Percentiles rank a stretch among this genome's conserved stretches.
These are phyloP conservation scores for Venturia canescens DNA, from an alignment of 1,140 invertebrate genomes.

Conservation along the genomic window DNA sequence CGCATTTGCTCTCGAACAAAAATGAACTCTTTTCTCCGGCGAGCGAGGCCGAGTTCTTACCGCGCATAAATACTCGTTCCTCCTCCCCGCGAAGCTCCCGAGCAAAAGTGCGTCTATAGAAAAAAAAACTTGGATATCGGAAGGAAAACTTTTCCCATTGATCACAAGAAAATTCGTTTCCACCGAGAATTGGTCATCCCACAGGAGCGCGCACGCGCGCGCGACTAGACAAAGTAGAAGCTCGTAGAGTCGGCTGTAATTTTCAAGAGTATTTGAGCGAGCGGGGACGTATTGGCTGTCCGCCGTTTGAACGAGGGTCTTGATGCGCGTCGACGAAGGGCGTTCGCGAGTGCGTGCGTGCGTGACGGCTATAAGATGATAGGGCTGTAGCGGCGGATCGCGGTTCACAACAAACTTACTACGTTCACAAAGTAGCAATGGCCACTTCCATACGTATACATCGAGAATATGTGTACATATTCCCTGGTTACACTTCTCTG, in stretches of 20 bases:
- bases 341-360: conserved; percentile 48
- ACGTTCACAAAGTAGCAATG: conserved; percentile 23
- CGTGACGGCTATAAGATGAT: conserved; percentile 42
- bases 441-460: conserved; percentile 15
- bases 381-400: conserved; percentile 16
- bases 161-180: too few species aligned
- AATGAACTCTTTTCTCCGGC: too few species aligned
- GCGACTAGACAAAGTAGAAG: neutral
- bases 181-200: too few species aligned
- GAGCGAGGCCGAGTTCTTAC: too few species aligned
- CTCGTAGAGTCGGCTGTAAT: neutral
- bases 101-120: too few species aligned
- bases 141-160: too few species aligned
- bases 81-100: too few species aligned
- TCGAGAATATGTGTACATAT: neutral
- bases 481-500: conserved; percentile 46
- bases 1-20: too few species aligned
- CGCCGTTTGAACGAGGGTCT: conserved; percentile 29
- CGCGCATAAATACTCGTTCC: too few species aligned
- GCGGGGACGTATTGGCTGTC: neutral
- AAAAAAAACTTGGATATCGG: too few species aligned
- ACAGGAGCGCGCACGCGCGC: too few species aligned
- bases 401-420: conserved; percentile 27
- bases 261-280: neutral
- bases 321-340: conserved; percentile 49